Base-by-base conservation (phyloP, 92 coral and sea anemone genomes). In the Porites lobata region DNA sequence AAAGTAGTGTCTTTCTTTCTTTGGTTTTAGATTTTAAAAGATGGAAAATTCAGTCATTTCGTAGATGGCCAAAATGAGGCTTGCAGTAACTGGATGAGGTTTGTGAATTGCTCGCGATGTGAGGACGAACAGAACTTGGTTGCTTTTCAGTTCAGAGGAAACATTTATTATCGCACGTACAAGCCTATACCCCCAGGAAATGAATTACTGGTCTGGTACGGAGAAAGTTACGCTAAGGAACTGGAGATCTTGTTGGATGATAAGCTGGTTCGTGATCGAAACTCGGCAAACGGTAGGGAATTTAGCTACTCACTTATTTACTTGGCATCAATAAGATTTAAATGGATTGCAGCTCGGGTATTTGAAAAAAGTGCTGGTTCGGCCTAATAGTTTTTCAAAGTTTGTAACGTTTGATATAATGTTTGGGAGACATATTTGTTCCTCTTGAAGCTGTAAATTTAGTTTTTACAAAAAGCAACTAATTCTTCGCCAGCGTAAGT, bases 161-260 rank as follows among this genome's bases (percentile, higher is more conserved):
- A 92, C 52, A 92, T 96, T 17, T 96, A 86, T 87, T 96, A 94
- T 75, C 92, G 98, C 14, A 90, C 86, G 19, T 96, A 94, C 86
- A 96, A 94, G 75, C 69, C 80, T 12, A 75, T 94, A 4, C 63
- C 50, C 13, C 89, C 89, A 59, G 95, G 93, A 7, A 85, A 91
- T 62, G 99, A 96, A 76, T 86, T 96, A 2, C 79, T 96, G 51
- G 99, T 96, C 7, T 96, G 98, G 98, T 96, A 96, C 77, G 98
- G 99, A 21, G 98, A 94, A 65, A 90, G 90, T 70, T 96, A 92
- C 80, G 98, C 98, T 56, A 81, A 73, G 79, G 95, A 96, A 4
- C 92, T 96, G 70, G 99, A 95, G 52, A 92, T 96, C 86, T 76
- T 90, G 0, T 13, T 71, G 4, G 61, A 26, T n/a, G 78, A 38